Conservation (phyloP, 1,140 invertebrate species). For the Laupala kohalensis region DNA sequence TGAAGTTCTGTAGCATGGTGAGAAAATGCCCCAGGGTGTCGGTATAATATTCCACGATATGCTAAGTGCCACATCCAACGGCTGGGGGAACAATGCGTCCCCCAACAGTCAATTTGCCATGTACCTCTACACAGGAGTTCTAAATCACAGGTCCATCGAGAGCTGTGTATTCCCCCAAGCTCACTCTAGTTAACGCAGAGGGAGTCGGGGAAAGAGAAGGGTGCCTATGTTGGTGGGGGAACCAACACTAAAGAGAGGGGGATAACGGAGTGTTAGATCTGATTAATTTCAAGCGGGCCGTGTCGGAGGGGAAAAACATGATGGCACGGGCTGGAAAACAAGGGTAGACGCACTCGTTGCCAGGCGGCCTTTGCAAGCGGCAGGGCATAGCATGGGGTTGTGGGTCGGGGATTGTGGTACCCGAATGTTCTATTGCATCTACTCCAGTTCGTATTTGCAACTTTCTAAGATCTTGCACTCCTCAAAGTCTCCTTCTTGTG, state of each 20-base stretch:
- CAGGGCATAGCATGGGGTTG: no score
- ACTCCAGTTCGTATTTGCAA: no score
- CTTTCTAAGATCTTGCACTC: no score
- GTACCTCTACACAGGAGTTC: not conserved
- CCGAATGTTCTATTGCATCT: no score
- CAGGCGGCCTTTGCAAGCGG: no score
- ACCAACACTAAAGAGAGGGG: not conserved
- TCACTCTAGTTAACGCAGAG: not conserved
- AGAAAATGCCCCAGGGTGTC: not conserved
- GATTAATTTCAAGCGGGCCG: not conserved
- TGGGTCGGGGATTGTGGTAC: no score
- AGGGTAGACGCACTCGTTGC: not conserved
- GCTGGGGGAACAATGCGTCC: not conserved
- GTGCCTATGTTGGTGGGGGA: not conserved
- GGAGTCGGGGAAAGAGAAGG: not conserved
- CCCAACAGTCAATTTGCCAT: not conserved
- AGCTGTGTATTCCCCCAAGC: not conserved
- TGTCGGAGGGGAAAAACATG: not conserved
- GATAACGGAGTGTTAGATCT: not conserved
- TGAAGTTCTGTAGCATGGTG: not conserved
- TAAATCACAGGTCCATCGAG: not conserved
- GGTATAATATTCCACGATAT: not conserved
- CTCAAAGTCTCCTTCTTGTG: no score
- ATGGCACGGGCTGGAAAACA: not conserved
- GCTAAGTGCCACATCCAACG: not conserved